phyloP scores from a whole-genome alignment of 53 echinoderm and acorn worm genomes.

The Henricia sp. region DNA sequence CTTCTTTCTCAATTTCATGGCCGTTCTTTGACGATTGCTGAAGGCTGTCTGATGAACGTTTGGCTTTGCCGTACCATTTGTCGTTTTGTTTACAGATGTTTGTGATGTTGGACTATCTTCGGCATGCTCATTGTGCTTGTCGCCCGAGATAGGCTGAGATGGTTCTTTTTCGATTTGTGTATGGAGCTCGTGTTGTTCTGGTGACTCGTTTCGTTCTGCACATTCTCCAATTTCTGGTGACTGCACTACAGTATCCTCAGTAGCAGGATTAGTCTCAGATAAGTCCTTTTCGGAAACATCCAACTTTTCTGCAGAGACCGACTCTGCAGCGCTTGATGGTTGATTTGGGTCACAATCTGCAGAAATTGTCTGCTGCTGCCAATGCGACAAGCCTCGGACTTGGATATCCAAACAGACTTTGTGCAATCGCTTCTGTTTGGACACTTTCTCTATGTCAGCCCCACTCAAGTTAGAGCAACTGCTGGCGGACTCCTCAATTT shows the following conservation, averaged over 20 bases:
- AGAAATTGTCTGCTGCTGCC: not conserved
- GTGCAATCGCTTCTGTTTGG: conserved; percentile 18
- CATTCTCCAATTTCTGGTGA: too few species aligned
- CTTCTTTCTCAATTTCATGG: conserved; percentile 46
- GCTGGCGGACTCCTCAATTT: not conserved
- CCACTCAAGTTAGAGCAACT: not conserved
- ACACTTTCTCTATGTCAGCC: not conserved
- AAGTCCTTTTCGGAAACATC: too few species aligned
- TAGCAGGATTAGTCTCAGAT: too few species aligned
- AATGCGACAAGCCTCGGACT: conserved; percentile 2
- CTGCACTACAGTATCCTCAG: too few species aligned
- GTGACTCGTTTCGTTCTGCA: too few species aligned
- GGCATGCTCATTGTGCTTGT: too few species aligned
- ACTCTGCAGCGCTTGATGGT: not conserved
- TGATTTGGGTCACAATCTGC: not conserved
- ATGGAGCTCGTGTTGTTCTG: too few species aligned
- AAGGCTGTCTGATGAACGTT: not conserved
- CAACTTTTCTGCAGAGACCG: too few species aligned
- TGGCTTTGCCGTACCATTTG: not conserved
- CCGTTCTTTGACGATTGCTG: not conserved
- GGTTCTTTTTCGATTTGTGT: too few species aligned
- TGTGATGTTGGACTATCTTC: not conserved
- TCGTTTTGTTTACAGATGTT: not conserved
- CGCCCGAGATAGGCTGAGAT: too few species aligned
- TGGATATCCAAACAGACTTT: conserved; percentile 33